Evolutionary conservation across 2,797 vertebrate species (phyloP).

Genomic region (Anabacerthia variegaticeps): DNA sequence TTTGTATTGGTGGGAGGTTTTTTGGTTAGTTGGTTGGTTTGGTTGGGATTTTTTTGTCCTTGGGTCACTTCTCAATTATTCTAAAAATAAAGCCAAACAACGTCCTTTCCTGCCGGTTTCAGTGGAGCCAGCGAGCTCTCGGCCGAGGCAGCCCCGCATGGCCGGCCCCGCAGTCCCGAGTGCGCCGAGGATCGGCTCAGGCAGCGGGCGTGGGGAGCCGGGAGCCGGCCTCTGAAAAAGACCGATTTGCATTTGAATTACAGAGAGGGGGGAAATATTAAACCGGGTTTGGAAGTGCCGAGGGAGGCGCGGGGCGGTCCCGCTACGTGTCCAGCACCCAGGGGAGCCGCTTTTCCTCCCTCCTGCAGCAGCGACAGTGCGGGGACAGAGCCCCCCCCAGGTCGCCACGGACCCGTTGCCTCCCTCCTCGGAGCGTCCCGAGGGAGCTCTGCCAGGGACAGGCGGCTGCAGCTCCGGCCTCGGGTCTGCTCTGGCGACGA

Average conservation of each 20-base stretch:
- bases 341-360: not conserved
- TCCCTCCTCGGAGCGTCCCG: not conserved
- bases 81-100: not conserved
- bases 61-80: not conserved
- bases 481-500: not conserved
- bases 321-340: not conserved
- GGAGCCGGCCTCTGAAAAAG: not conserved
- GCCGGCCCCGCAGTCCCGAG: not conserved
- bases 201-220: not conserved
- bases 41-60: too few species aligned
- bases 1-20: too few species aligned
- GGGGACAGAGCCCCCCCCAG: not conserved
- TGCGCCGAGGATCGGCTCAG: not conserved
- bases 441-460: not conserved
- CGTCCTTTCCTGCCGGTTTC: not conserved
- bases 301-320: not conserved
- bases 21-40: too few species aligned
- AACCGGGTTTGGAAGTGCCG: not conserved
- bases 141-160: not conserved
- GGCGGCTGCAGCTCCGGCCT: not conserved
- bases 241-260: not conserved
- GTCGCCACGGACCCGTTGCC: too few species aligned
- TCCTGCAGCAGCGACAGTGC: not conserved
- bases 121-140: not conserved
- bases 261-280: not conserved